A percentile compares a stretch with the other conserved stretches of the same genome.
These are phyloP conservation scores for Chrysolina haemoptera DNA, from an alignment of 2,888 invertebrate genomes.

Conservation along the genomic window DNA sequence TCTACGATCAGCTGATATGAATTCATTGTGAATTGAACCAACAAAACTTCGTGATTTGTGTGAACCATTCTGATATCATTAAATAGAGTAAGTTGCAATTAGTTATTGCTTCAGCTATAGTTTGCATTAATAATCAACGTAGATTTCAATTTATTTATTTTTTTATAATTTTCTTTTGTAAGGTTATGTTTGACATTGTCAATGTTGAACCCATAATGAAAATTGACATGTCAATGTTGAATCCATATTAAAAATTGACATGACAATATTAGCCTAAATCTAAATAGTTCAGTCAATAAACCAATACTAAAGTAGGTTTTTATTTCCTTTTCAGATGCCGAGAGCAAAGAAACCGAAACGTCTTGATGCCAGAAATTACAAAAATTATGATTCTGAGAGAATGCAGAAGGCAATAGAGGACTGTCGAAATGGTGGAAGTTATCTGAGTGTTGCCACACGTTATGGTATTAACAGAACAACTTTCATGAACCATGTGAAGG, in stretches of 20 bases:
- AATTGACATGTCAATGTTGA: conserved; percentile 13
- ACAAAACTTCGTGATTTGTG: conserved; percentile 4
- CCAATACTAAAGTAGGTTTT: not conserved
- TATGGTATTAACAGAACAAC: conserved; percentile 37
- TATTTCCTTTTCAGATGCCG: conserved; percentile 11
- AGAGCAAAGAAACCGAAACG: conserved; percentile 16
- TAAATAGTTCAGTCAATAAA: not conserved
- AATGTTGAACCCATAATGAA: conserved; percentile 12
- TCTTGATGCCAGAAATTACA: conserved; percentile 18
- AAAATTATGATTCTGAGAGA: conserved; percentile 22
- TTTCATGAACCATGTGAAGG: conserved; percentile 32
- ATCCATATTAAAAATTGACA: conserved; percentile 3
- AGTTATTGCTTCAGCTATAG: not conserved
- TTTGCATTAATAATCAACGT: conserved; percentile 6
- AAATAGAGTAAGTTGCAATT: conserved; percentile 7
- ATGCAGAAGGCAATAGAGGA: conserved; percentile 21
- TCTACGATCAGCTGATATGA: conserved; percentile 11
- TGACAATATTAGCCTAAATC: not conserved
- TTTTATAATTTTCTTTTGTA: not conserved
- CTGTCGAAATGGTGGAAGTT: conserved; percentile 26
- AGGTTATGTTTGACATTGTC: conserved; percentile 21
- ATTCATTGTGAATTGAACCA: not conserved
- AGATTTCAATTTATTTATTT: not conserved
- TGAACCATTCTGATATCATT: conserved; percentile 5
- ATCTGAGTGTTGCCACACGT: conserved; percentile 27